These are phyloP conservation scores for Poecile montanus DNA, from an alignment of 2,797 vertebrate genomes.

Conservation along the genomic window DNA sequence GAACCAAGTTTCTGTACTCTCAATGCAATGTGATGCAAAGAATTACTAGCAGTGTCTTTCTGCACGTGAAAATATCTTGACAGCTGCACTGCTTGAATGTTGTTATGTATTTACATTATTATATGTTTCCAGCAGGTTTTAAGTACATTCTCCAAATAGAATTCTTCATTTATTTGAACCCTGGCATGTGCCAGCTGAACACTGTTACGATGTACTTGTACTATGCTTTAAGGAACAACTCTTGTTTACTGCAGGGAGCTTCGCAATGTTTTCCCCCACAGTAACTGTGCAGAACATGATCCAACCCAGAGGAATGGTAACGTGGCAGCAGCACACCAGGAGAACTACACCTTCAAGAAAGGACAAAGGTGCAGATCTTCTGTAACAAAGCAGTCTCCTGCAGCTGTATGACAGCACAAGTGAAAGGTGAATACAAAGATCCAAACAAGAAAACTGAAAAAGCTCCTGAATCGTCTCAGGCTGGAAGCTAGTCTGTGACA, in stretches of 20 bases:
- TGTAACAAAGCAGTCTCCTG: neutral
- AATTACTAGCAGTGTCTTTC: conserved; percentile 14
- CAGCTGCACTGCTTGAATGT: conserved; percentile 23
- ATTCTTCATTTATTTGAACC: conserved; percentile 11
- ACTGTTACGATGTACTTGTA: neutral
- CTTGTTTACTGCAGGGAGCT: neutral
- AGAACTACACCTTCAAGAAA: neutral
- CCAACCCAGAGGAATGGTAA: neutral
- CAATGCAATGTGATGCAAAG: neutral
- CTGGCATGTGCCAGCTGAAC: neutral
- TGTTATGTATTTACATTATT: conserved; percentile 27
- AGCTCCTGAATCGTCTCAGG: neutral
- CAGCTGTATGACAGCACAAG: neutral
- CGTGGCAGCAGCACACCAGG: rapidly evolving
- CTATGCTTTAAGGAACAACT: neutral
- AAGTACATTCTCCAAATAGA: neutral
- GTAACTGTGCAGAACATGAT: neutral
- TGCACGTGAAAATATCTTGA: neutral
- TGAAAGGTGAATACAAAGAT: neutral
- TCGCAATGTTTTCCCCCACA: rapidly evolving
- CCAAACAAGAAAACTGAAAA: neutral
- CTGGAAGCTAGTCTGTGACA: neutral
- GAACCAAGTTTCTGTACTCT: neutral
- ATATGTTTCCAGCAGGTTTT: neutral
- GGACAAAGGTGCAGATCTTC: neutral